Evolutionary conservation across 2,113 vertebrate species (phyloP), one percentile per base, ranked within the genome.

Genomic region (Merops nubicus): DNA sequence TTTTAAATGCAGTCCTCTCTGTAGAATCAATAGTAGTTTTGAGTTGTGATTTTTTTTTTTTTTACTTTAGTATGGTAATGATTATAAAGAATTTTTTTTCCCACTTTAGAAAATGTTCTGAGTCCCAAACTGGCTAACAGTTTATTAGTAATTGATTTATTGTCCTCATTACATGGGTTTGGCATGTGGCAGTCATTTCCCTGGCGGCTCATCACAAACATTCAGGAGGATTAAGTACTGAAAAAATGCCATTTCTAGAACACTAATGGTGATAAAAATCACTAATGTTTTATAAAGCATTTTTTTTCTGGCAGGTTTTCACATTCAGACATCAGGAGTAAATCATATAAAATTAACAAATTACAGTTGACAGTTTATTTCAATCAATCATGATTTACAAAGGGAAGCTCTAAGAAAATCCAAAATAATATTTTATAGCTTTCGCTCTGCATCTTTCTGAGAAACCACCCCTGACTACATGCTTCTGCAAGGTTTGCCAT

Each of bases 311-410:
- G 11, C n/a, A 74, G 54, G 25, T 88, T 93, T 90, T 78, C 26
- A 60, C 42, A 70, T 70, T 68, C 53, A 91, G 75, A 73, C 36
- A 57, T 42, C 5, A 31, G 47, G 42, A 84, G 26, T 51, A 92
- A 93, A 94, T 88, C 60, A 89, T 68, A 68, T 29, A 75, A 80
- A 64, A 91, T 85, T 80, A 89, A 89, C 72, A 76, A 76, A 89
- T 75, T 70, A 59, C 33, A 81, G 62, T 33, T 75, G 81, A 83
- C 78, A 87, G 81, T 85, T 97, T 94, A 75, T 85, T 96, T 93
- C 78, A 91, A 64, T 96, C 62, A 93, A 43, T 88, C 47, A 38
- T 21, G 42, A 72, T 76, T 95, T 93, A 92, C 56, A 92, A 86
- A 93, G 48, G 62, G 45, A 25, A 90, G 29, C 48, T 83, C 59